Percentiles rank a stretch among this genome's conserved stretches.
These are phyloP conservation scores for Planiliza haematocheilus DNA, from an alignment of 2,113 vertebrate species.

Conservation along the genomic window DNA sequence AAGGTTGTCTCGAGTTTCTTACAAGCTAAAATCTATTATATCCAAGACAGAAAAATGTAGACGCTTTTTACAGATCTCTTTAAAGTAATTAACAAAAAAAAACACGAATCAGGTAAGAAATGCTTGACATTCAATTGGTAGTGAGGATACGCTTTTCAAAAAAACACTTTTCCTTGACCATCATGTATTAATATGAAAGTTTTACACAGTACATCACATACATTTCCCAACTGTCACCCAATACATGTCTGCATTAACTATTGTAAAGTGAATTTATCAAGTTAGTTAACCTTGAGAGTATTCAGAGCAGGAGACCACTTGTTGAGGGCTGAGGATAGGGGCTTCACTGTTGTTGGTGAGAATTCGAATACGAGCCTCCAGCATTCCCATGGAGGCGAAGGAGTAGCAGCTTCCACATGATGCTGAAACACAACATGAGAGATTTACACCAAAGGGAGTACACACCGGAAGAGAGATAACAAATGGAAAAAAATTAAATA, in stretches of 20 bases:
- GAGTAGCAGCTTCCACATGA: conserved; percentile 95
- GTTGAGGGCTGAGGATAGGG: conserved; percentile 91
- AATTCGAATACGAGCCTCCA: conserved; percentile 93
- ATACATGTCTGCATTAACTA: not conserved
- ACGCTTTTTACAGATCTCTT: not conserved
- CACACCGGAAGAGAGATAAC: not conserved
- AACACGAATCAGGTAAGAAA: not conserved
- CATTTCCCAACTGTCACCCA: too few species aligned
- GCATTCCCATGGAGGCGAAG: conserved; percentile 94
- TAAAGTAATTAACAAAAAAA: not conserved
- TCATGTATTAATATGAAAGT: too few species aligned
- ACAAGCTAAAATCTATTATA: not conserved
- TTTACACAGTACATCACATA: too few species aligned
- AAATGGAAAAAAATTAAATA: too few species aligned
- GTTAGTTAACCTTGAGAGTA: conserved; percentile 93
- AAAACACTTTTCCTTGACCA: too few species aligned
- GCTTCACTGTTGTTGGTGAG: conserved; percentile 90
- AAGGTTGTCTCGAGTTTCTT: not conserved
- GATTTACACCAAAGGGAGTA: not conserved
- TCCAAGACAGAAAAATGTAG: not conserved
- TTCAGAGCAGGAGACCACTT: conserved; percentile 93
- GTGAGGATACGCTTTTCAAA: not conserved
- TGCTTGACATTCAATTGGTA: not conserved
- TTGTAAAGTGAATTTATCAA: not conserved
- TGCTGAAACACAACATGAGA: conserved; percentile 70